These are phyloP conservation scores for Myiothlypis coronata DNA, from an alignment of 2,797 vertebrate genomes.

Conservation along the genomic window DNA sequence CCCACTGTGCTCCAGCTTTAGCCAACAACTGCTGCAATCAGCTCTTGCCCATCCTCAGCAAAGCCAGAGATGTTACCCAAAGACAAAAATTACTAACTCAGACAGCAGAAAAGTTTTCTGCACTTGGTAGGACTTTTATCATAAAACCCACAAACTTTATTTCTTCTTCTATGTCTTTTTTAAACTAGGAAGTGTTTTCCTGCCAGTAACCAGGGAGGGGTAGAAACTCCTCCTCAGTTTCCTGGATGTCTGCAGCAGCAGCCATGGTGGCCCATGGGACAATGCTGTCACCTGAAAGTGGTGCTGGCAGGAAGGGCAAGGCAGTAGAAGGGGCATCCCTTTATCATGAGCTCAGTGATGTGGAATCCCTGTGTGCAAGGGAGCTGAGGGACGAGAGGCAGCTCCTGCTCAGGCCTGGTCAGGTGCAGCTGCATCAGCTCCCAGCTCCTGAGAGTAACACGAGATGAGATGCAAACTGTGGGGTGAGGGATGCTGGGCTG, in stretches of 20 bases:
- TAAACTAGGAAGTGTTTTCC: not conserved
- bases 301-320: not conserved
- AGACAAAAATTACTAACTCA: not conserved
- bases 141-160: not conserved
- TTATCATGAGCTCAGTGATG: not conserved
- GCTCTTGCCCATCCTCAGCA: not conserved
- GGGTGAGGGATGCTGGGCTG: not conserved
- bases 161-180: not conserved
- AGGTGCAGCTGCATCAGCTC: not conserved
- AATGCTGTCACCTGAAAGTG: not conserved
- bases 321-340: not conserved
- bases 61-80: not conserved
- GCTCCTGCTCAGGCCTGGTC: not conserved
- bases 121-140: not conserved
- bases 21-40: not conserved
- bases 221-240: not conserved
- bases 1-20: not conserved
- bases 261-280: rapidly evolving
- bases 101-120: not conserved
- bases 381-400: not conserved
- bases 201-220: not conserved
- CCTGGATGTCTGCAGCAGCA: not conserved
- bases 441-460: not conserved
- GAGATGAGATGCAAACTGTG: not conserved
- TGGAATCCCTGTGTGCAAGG: not conserved